These are phyloP conservation scores for Apaloderma vittatum DNA, from an alignment of 2,113 vertebrate genomes.

Conservation along the genomic window DNA sequence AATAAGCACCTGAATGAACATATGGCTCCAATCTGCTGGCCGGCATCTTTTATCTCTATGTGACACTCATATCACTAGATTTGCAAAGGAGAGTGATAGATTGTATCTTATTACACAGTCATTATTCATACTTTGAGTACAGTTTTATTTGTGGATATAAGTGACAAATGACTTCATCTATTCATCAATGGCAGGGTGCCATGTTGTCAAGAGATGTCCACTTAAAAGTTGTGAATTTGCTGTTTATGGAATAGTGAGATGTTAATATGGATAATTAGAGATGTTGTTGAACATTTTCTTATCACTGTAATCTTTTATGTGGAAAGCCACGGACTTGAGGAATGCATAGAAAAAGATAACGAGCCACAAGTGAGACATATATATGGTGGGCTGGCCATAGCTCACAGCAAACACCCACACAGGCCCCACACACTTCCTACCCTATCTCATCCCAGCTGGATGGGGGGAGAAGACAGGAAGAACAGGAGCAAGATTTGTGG, in stretches of 20 bases:
- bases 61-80: background rate
- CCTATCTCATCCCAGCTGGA: background rate
- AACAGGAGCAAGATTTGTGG: background rate
- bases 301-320: background rate
- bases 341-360: background rate
- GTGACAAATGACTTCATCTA: background rate
- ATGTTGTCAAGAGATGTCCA: background rate
- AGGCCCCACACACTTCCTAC: background rate
- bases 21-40: background rate
- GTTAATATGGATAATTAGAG: background rate
- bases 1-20: background rate
- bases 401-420: background rate
- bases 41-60: background rate
- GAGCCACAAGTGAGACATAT: background rate
- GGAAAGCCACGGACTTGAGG: background rate
- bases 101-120: background rate
- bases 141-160: background rate
- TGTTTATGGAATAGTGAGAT: background rate
- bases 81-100: background rate
- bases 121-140: background rate
- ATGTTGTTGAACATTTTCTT: background rate
- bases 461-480: background rate
- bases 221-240: background rate
- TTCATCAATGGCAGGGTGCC: background rate
- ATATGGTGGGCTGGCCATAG: rapidly evolving